Evolutionary conservation across 2,113 vertebrate species (phyloP), one percentile per base, ranked within the genome.

Genomic region (Dendrocopos noguchii): DNA sequence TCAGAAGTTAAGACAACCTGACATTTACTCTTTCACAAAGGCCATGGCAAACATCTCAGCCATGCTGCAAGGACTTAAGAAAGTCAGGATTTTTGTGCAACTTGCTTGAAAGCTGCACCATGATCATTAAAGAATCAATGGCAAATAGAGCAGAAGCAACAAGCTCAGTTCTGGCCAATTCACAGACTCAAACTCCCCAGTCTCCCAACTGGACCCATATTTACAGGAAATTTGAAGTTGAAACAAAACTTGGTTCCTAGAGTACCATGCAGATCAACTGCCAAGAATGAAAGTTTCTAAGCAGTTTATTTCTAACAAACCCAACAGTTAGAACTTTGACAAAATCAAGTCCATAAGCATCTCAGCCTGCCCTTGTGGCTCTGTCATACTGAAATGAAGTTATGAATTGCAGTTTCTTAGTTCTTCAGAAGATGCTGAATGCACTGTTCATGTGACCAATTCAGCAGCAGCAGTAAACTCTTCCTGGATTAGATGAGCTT

Each of bases 381-480:
- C 27, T 42, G 19, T 59, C 59, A 52, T 12, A 57, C 55, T 77
- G 39, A 53, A 80, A 86, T 8, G 5, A 84, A 81, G 18, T 31
- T 50, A 80, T 10, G 19, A 76, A 82, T 17, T 55, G 27, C 33
- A 64, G 13, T 53, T 88, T 74, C 64, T 80, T 34, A 13, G 66
- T 96, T 75, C 70, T 73, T 76, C 82, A 42, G 39, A 67, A 81
- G 16, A 59, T 50, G 22, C 76, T 16, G 18, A 92, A 76, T 19
- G 11, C 4, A 72, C n/a, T 64, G 21, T 33, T 79, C 59, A 68
- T 11, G 25, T 8, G 22, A 88, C 12, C 25, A 39, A 47, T 70
- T 91, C 70, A 71, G 74, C 50, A 73, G 44, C 22, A 76, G 50
- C 63, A 75, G n/a, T n/a, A 44, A 90, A 78, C 80, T 65, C 39